phyloP scores from a whole-genome alignment of 1,140 invertebrate genomes.

The Tenebrio molitor region DNA sequence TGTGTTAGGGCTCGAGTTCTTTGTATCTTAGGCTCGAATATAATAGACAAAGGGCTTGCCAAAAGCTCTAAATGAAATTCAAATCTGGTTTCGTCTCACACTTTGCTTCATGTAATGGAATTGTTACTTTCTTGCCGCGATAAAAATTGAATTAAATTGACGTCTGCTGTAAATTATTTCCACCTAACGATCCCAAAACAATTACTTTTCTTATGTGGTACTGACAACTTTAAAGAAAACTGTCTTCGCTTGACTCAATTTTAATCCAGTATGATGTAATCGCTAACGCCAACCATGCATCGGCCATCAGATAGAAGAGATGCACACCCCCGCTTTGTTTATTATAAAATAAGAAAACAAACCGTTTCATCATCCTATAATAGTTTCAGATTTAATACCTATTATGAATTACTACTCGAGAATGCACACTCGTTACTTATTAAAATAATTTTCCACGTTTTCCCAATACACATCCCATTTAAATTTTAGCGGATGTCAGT shows the following conservation, averaged over 20 bases:
- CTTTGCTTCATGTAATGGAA: constrained; percentile 37
- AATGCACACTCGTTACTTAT: no score
- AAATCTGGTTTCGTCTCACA: constrained; percentile 39
- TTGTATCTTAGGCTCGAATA: constrained; percentile 40
- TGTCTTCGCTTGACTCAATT: constrained; percentile 5
- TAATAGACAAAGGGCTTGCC: constrained; percentile 35
- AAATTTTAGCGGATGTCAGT: no score
- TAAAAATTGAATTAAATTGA: constrained; percentile 40
- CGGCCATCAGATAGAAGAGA: background rate
- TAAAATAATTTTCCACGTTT: no score
- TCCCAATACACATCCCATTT: no score
- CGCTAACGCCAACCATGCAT: background rate
- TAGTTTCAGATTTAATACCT: no score
- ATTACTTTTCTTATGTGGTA: constrained; percentile 26
- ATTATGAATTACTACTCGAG: no score
- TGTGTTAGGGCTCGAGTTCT: constrained; percentile 43
- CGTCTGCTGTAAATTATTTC: constrained; percentile 34
- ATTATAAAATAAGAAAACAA: no score
- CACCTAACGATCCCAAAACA: constrained; percentile 30
- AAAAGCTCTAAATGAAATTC: constrained; percentile 38
- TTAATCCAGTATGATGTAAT: constrained; percentile 4
- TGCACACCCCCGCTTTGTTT: background rate
- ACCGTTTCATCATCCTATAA: no score
- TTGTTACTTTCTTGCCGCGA: constrained; percentile 37
- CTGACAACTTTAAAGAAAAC: constrained; percentile 21